Evolutionary conservation across 2,888 invertebrate species (phyloP).

Genomic region (Entomobrya multifasciata): DNA sequence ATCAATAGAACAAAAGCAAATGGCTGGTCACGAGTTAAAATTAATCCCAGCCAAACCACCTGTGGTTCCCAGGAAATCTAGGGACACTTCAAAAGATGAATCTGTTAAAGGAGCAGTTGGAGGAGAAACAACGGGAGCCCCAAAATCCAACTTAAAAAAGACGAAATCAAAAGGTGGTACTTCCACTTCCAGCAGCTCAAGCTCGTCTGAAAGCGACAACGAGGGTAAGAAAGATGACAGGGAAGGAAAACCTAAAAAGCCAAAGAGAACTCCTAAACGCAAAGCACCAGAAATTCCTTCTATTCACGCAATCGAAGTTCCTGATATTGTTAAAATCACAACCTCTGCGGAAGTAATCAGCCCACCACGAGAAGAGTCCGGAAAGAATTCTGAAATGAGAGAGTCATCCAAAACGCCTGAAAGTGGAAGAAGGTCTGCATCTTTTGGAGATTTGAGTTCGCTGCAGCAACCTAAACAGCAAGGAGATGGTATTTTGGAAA

Average conservation of each 20-base stretch:
- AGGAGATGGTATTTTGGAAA: conserved; percentile 82
- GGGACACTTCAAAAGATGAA: conserved; percentile 62
- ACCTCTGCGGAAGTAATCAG: conserved; percentile 71
- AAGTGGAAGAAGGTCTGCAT: conserved; percentile 88
- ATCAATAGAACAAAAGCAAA: conserved; percentile 48
- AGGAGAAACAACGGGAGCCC: background rate
- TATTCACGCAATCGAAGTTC: conserved; percentile 36
- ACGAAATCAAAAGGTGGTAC: conserved; percentile 56
- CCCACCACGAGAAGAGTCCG: conserved; percentile 57
- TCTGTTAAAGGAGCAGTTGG: background rate
- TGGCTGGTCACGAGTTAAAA: conserved; percentile 69
- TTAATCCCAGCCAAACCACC: conserved; percentile 76
- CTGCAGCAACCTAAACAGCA: conserved; percentile 81
- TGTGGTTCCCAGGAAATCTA: conserved; percentile 75
- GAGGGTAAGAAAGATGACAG: conserved; percentile 70
- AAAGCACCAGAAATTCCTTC: conserved; percentile 79
- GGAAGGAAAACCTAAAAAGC: conserved; percentile 77
- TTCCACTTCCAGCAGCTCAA: conserved; percentile 62
- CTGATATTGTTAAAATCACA: conserved; percentile 70
- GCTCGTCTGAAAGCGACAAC: conserved; percentile 66
- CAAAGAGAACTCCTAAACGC: conserved; percentile 78
- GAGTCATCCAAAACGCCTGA: conserved; percentile 81
- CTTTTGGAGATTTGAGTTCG: conserved; percentile 89
- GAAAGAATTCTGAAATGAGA: conserved; percentile 53
- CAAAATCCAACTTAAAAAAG: conserved; percentile 56